A percentile compares a stretch with the other conserved stretches of the same genome.
Evolutionary conservation across 2,113 vertebrate species (phyloP).

Genomic region (Euleptes europaea): DNA sequence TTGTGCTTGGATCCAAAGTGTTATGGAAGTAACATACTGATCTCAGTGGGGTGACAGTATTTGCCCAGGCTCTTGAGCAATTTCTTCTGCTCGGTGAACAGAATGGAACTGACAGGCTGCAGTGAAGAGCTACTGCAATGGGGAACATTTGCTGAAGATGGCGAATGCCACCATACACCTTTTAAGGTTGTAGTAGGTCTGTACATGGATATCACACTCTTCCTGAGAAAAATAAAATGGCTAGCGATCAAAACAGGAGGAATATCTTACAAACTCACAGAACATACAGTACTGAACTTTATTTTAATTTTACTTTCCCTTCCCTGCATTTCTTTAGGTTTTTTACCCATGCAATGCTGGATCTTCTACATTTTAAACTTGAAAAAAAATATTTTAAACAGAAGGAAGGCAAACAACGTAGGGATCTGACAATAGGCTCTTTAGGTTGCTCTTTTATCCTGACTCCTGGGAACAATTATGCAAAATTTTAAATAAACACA

Average conservation of each 20-base stretch:
- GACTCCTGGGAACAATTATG: background rate
- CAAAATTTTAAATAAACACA: background rate
- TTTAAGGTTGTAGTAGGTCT: background rate
- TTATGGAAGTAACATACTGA: background rate
- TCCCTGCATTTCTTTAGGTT: background rate
- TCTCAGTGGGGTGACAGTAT: background rate
- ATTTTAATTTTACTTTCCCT: background rate
- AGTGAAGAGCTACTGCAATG: background rate
- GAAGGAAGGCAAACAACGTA: background rate
- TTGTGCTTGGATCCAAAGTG: background rate
- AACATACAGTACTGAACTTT: too few relatives aligned
- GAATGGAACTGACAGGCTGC: constrained; percentile 2
- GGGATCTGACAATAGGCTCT: background rate
- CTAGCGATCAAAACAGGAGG: background rate
- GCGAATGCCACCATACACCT: background rate
- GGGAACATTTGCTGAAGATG: background rate
- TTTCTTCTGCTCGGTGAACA: constrained; percentile 11
- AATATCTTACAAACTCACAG: too few relatives aligned
- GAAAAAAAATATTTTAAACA: background rate
- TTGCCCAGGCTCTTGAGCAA: background rate
- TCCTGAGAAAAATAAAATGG: background rate
- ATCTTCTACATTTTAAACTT: background rate
- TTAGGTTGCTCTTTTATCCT: constrained; percentile 13
- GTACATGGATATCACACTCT: background rate
- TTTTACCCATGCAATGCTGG: background rate